A percentile compares a stretch with the other conserved stretches of the same genome.
Conservation (phyloP, 2,113 vertebrate genomes). For the Columba livia region DNA sequence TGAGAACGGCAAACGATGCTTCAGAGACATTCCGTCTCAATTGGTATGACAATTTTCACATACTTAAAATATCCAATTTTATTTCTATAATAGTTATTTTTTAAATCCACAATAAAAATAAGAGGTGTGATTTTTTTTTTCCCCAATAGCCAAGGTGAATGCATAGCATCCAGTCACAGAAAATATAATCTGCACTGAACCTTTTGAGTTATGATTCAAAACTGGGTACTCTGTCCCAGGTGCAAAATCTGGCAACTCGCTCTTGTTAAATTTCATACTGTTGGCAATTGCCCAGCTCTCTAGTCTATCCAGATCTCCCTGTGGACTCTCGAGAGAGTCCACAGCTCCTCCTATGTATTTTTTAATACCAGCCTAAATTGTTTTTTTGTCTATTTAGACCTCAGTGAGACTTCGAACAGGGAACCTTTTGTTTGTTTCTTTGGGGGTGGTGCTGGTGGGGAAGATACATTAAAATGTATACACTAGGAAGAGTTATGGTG, state of each 20-base stretch:
- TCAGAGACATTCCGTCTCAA: not conserved
- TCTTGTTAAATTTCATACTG: too few relatives aligned
- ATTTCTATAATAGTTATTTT: not conserved
- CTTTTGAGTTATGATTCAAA: not conserved
- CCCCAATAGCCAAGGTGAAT: not conserved
- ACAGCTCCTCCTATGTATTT: not conserved
- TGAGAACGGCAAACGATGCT: not conserved
- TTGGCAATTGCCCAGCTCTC: too few relatives aligned
- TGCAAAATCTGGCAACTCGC: too few relatives aligned
- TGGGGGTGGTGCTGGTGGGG: rapidly evolving
- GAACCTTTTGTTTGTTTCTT: not conserved
- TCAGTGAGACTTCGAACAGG: not conserved
- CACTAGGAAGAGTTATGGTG: not conserved
- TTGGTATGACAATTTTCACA: not conserved
- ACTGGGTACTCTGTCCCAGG: too few relatives aligned
- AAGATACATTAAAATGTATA: not conserved
- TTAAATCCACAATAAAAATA: not conserved
- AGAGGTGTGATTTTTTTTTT: not conserved
- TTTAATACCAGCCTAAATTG: not conserved
- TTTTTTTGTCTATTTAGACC: not conserved
- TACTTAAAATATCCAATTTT: not conserved
- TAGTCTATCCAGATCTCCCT: not conserved
- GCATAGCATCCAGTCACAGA: not conserved
- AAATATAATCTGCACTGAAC: not conserved
- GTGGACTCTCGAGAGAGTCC: rapidly evolving